Base-by-base conservation (phyloP, 2,888 invertebrate species). In the Fissipunctia ypsillon region DNA sequence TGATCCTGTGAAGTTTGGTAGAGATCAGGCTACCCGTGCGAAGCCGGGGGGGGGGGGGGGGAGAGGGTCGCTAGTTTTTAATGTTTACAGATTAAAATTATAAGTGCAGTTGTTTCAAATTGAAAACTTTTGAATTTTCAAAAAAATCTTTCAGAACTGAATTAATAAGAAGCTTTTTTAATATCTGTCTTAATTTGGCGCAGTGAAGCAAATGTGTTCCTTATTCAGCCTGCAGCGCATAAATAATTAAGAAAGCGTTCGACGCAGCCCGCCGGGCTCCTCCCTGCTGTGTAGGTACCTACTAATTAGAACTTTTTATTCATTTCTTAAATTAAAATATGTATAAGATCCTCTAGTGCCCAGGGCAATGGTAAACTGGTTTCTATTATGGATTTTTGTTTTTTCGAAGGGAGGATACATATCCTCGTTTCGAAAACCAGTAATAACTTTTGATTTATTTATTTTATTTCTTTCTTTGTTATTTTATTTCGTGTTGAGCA, bases 241-340 rank as follows among this genome's bases (percentile, higher is more conserved):
- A 94, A 93, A 94, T 93, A 94, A 94, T 94, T 94, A 94, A 94
- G 91, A 88, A 92, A 93, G 89, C 91, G 91, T 93, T 94, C 92
- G 91, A 92, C 90, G 91, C 90, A 91, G 91, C 90, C 85, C 90
- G 89, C 88, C 82, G 86, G 88, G 82, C 88, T 89, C 83, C 86
- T 88, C 88, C 89, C 89, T 88, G 90, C 88, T 89, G 89, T 89
- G 88, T 91, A n/a, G n/a, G n/a, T n/a, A n/a, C n/a, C n/a, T n/a
- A 88, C 93, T 92, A 94, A 94, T 94, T 93, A 92, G 88, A 91
- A 90, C 86, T 90, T 90, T 89, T 88, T 89, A 87, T 88, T 88
- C 84, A 82, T 88, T 88, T 89, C 84, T 88, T 82, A 85, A 74
- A 80, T 83, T 79, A 52, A 73, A 76, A 77, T 74, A 78, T 76